Conservation (phyloP, 2,888 invertebrate genomes). For the Drosophila austrosaltans region DNA sequence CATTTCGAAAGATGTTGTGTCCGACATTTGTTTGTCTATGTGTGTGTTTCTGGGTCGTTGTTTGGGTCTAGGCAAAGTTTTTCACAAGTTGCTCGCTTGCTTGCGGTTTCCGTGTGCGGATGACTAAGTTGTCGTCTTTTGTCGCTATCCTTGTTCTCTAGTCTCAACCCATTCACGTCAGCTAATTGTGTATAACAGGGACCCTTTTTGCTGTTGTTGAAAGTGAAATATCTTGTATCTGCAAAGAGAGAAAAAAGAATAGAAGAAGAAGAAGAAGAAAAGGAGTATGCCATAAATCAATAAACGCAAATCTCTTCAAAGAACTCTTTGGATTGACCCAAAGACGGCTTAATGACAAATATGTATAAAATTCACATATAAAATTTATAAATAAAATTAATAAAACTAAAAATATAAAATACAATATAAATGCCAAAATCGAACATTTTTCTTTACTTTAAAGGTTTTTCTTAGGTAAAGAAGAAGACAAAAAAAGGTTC, state of each 20-base stretch:
- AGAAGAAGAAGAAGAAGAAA: slow-evolving; percentile 5
- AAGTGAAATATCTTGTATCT: slow-evolving; percentile 28
- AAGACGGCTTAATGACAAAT: too few species aligned
- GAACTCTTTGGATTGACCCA: neutral
- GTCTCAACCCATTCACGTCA: slow-evolving; percentile 40
- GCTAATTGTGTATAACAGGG: slow-evolving; percentile 40
- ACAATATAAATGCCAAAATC: too few species aligned
- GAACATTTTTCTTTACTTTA: too few species aligned
- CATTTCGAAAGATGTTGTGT: slow-evolving; percentile 81
- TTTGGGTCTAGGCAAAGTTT: slow-evolving; percentile 33
- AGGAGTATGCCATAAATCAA: slow-evolving; percentile 32
- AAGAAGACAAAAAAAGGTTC: neutral
- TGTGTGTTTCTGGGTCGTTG: slow-evolving; percentile 23
- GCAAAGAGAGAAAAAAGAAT: slow-evolving; percentile 19
- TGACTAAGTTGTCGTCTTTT: slow-evolving; percentile 11
- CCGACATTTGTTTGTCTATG: slow-evolving; percentile 74
- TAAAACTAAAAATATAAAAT: too few species aligned
- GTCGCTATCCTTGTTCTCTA: slow-evolving; percentile 13
- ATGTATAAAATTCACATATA: too few species aligned
- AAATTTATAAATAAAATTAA: neutral
- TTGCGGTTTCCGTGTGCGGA: slow-evolving; percentile 46
- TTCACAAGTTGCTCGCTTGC: slow-evolving; percentile 2
- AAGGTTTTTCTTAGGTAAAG: too few species aligned
- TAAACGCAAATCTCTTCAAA: slow-evolving; percentile 30
- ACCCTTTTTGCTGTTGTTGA: slow-evolving; percentile 14